These are phyloP conservation scores for Mactromeris polynyma DNA, from an alignment of 2,888 invertebrate genomes.

Conservation along the genomic window DNA sequence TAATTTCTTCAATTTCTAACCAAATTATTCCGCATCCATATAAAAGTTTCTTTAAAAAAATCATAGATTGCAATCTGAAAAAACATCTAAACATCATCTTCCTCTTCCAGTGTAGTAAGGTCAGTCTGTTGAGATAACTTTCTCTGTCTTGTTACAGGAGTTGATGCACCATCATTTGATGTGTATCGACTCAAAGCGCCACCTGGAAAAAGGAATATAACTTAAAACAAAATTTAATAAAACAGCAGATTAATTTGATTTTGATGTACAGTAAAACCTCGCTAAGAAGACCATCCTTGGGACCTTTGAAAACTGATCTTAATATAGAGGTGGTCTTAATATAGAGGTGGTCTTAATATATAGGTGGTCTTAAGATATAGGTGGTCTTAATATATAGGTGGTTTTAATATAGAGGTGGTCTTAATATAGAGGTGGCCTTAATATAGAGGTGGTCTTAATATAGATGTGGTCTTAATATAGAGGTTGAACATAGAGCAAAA, in stretches of 20 bases:
- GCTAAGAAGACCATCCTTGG: too few relatives aligned
- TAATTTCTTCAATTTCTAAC: too few relatives aligned
- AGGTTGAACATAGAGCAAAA: too few relatives aligned
- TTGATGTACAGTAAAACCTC: neutral
- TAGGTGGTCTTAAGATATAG: neutral
- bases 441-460: too few relatives aligned
- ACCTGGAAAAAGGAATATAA: slow-evolving; percentile 43
- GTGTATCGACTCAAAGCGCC: slow-evolving; percentile 48
- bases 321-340: neutral
- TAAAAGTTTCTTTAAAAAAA: too few relatives aligned
- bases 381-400: neutral
- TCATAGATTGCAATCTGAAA: too few relatives aligned
- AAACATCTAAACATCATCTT: slow-evolving; percentile 26
- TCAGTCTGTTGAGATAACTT: slow-evolving; percentile 34
- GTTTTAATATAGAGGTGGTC: too few relatives aligned
- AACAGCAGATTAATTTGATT: neutral
- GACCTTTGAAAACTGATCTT: neutral
- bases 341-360: too few relatives aligned
- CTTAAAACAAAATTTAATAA: too few relatives aligned
- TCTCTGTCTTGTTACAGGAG: slow-evolving; percentile 25
- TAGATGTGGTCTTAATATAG: too few relatives aligned
- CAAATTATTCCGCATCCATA: too few relatives aligned
- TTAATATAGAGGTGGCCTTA: too few relatives aligned
- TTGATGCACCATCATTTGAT: slow-evolving; percentile 53
- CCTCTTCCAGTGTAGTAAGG: slow-evolving; percentile 33